A percentile compares a stretch with the other conserved stretches of the same genome.
Conservation (phyloP, 2,888 invertebrate genomes). For the Melipona beecheii region DNA sequence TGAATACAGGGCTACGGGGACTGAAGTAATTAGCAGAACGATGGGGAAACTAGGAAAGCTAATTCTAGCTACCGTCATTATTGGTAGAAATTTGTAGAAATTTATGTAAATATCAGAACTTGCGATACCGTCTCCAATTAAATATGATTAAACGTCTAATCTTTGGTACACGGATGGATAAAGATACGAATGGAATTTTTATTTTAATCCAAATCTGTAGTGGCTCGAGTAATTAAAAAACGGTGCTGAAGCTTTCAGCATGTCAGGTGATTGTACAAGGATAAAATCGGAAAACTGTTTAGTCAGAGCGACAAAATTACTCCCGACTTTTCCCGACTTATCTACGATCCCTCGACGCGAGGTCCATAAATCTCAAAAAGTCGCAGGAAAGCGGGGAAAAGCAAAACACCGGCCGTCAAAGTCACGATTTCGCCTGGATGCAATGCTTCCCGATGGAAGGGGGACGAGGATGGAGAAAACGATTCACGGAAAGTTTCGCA, state of each 20-base stretch:
- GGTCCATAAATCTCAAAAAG: conserved; percentile 15
- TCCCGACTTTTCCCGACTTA: background rate
- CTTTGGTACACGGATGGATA: no score
- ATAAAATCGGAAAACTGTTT: background rate
- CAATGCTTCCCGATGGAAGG: conserved; percentile 30
- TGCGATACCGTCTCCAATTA: no score
- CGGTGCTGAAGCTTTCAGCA: no score
- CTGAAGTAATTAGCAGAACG: conserved; percentile 44
- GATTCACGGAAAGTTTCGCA: conserved; percentile 18
- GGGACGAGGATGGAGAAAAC: conserved; percentile 5
- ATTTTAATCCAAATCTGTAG: no score
- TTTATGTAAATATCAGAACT: conserved; percentile 6
- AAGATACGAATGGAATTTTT: no score
- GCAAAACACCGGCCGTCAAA: conserved; percentile 7
- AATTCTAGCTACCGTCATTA: conserved; percentile 21
- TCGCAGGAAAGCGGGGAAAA: conserved; percentile 12
- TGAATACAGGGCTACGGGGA: conserved; percentile 59
- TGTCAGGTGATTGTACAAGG: no score
- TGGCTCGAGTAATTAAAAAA: no score
- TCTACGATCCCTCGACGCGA: background rate
- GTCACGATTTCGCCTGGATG: conserved; percentile 14
- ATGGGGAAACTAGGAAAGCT: conserved; percentile 22
- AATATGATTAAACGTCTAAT: no score
- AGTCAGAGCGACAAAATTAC: background rate
- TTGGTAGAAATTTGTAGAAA: background rate